These are phyloP conservation scores for Harpalus rubripes DNA, from an alignment of 2,888 invertebrate species.

Conservation along the genomic window DNA sequence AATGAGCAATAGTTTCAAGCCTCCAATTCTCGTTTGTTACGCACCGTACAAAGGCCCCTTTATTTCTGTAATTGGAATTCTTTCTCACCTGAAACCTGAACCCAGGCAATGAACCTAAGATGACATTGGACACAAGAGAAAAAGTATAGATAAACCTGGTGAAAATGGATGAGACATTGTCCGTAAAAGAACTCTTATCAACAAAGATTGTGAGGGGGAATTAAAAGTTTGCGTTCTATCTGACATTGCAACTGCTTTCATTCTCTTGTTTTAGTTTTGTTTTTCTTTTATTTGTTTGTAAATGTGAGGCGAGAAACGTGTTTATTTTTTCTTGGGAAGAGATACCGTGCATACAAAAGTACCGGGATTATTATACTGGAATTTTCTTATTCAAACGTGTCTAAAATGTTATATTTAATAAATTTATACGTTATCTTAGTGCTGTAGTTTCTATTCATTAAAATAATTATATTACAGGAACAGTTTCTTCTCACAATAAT, in stretches of 20 bases:
- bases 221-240: constrained; percentile 49
- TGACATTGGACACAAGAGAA: constrained; percentile 35
- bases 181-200: constrained; percentile 35
- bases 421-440: not conserved
- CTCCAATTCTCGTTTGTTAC: constrained; percentile 23
- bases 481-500: not conserved
- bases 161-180: constrained; percentile 25
- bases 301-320: constrained; percentile 38
- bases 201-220: constrained; percentile 30
- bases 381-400: not conserved
- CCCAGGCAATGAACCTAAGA: not conserved
- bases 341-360: constrained; percentile 26
- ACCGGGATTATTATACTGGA: not conserved
- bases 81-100: not conserved
- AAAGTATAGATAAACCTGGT: constrained; percentile 33
- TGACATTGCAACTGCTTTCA: constrained; percentile 28
- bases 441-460: not conserved
- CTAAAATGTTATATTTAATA: not conserved
- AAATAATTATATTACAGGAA: not conserved
- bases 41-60: constrained; percentile 20
- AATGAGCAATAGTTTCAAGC: not conserved
- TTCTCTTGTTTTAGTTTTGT: constrained; percentile 29
- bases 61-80: constrained; percentile 42
- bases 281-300: constrained; percentile 46
- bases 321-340: constrained; percentile 17